Conservation (phyloP, 2,888 invertebrate species). For the Heliconius ismenius region DNA sequence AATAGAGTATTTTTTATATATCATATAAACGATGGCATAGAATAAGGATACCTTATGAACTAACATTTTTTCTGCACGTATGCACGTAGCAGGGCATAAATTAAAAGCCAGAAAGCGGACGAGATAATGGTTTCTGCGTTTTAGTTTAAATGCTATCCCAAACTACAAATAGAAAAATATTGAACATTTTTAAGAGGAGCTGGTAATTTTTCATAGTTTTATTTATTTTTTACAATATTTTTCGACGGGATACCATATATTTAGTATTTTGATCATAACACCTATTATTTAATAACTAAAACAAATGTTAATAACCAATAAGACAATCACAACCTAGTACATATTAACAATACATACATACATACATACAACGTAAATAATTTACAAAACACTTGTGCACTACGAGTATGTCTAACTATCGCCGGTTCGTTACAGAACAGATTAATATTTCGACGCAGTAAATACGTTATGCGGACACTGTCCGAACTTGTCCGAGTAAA, state of each 20-base stretch:
- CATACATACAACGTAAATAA: constrained; percentile 4
- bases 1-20: neutral
- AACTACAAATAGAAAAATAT: too few relatives aligned
- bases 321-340: neutral
- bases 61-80: too few relatives aligned
- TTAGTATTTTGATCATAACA: too few relatives aligned
- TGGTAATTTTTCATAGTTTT: too few relatives aligned
- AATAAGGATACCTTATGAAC: neutral
- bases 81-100: too few relatives aligned
- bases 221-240: too few relatives aligned
- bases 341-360: neutral
- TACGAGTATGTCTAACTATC: constrained; percentile 63
- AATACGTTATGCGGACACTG: constrained; percentile 78
- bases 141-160: too few relatives aligned
- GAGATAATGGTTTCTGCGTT: too few relatives aligned
- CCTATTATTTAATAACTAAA: too few relatives aligned
- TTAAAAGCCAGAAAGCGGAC: too few relatives aligned
- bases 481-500: constrained; percentile 69
- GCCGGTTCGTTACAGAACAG: constrained; percentile 69
- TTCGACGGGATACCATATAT: too few relatives aligned
- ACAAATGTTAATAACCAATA: neutral
- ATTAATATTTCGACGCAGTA: constrained; percentile 80
- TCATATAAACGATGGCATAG: neutral
- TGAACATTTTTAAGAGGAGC: too few relatives aligned
- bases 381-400: constrained; percentile 45